Evolutionary conservation across 2,113 vertebrate genomes (phyloP).

Genomic region (Crotalus tigris): DNA sequence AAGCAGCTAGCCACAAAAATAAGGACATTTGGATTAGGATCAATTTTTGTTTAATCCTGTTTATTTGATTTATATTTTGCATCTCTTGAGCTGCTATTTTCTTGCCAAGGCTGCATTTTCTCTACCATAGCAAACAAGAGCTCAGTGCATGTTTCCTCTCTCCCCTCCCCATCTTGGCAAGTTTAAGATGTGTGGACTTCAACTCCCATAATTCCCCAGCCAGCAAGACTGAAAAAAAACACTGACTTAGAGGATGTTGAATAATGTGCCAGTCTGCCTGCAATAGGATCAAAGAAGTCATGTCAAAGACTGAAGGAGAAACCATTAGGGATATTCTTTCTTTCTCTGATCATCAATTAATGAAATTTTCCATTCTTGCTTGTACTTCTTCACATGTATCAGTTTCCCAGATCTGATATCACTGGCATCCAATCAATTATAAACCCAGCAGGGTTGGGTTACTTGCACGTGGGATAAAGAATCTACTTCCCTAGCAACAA

Average conservation of each 20-base stretch:
- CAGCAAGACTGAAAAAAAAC: not conserved
- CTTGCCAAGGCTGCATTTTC: not conserved
- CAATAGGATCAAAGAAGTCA: not conserved
- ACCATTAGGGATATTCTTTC: slow-evolving; percentile 49
- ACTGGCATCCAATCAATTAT: slow-evolving; percentile 49
- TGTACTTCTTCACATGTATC: slow-evolving; percentile 62
- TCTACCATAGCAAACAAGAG: not conserved
- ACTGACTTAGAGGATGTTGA: not conserved
- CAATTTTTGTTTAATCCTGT: not conserved
- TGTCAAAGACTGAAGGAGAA: not conserved
- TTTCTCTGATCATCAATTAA: slow-evolving; percentile 65
- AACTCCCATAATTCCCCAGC: not conserved
- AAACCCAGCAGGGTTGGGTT: slow-evolving; percentile 64
- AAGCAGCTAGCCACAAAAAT: not conserved
- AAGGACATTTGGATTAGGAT: not conserved
- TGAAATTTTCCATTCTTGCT: slow-evolving; percentile 61
- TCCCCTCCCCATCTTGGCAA: not conserved
- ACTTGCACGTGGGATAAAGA: slow-evolving; percentile 51
- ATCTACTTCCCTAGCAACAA: slow-evolving; percentile 50
- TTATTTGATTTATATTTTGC: not conserved
- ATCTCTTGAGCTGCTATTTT: not conserved
- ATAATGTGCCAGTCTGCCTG: not conserved
- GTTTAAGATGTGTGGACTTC: not conserved
- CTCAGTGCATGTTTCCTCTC: not conserved
- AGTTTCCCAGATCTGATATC: slow-evolving; percentile 50